Conservation (phyloP, 1,140 invertebrate species). For the Delia radicum region DNA sequence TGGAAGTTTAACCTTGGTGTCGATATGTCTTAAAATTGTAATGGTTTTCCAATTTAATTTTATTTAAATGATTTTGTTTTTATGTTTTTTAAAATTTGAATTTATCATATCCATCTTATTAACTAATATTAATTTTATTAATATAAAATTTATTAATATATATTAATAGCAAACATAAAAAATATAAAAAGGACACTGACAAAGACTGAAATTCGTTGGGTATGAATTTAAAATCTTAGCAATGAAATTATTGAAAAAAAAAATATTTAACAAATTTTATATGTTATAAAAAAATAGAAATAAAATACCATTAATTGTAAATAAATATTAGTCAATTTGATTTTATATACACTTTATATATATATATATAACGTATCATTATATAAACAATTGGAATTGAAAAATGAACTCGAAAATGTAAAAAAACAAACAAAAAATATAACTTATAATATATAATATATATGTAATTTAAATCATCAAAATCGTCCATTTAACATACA, state of each 20-base stretch:
- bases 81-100: too few relatives aligned
- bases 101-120: neutral
- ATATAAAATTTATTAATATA: neutral
- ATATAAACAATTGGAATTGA: neutral
- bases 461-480: neutral
- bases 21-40: too few relatives aligned
- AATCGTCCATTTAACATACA: constrained; percentile 17
- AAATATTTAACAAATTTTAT: neutral
- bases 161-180: neutral
- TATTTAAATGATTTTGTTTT: too few relatives aligned
- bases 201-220: constrained; percentile 20
- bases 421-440: neutral
- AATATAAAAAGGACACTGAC: neutral
- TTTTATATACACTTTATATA: constrained; percentile 29
- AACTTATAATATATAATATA: too few relatives aligned
- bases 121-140: neutral
- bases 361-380: constrained; percentile 15
- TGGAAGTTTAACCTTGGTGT: too few relatives aligned
- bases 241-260: neutral
- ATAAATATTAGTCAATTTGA: constrained; percentile 31
- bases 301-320: constrained; percentile 23
- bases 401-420: neutral
- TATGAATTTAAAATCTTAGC: constrained; percentile 11
- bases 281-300: neutral
- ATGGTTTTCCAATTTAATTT: too few relatives aligned